Evolutionary conservation across 2,888 invertebrate species (phyloP).

Genomic region (Hirtodrosophila cameraria): DNA sequence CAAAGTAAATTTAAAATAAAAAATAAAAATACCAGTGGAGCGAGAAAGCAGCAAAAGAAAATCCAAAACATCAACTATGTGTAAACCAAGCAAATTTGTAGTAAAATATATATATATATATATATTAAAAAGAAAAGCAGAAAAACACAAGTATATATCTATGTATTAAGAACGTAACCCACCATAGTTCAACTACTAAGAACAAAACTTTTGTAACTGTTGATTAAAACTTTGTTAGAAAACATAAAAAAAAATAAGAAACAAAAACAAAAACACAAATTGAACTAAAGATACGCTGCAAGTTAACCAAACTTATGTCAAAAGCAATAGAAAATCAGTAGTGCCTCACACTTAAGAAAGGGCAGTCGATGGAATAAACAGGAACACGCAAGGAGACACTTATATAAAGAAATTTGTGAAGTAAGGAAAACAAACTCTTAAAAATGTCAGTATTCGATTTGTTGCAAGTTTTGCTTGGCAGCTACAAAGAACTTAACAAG

Average conservation of each 20-base stretch:
- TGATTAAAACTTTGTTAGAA: conserved; percentile 51
- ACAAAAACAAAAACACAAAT: conserved; percentile 15
- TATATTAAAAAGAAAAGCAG: conserved; percentile 16
- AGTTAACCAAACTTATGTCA: conserved; percentile 20
- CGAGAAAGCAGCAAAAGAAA: conserved; percentile 16
- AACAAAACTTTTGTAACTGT: conserved; percentile 75
- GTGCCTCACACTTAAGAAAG: not conserved
- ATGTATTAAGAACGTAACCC: conserved; percentile 75
- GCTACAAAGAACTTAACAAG: not conserved
- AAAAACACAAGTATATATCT: conserved; percentile 47
- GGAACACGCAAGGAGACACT: not conserved
- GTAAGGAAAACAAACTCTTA: not conserved
- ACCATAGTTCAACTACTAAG: conserved; percentile 76
- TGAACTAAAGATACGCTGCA: conserved; percentile 24
- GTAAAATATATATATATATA: conserved; percentile 24
- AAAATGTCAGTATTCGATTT: conserved; percentile 8
- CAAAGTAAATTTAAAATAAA: conserved; percentile 7
- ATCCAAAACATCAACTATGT: conserved; percentile 49
- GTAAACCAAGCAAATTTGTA: conserved; percentile 47
- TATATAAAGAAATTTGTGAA: not conserved
- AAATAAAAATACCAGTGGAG: conserved; percentile 23
- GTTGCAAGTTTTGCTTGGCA: not conserved
- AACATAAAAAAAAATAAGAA: conserved; percentile 9
- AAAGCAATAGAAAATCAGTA: conserved; percentile 42
- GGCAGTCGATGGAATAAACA: conserved; percentile 35